Evolutionary conservation across 2,113 vertebrate species (phyloP).

Genomic region (Rhinichthys klamathensis): DNA sequence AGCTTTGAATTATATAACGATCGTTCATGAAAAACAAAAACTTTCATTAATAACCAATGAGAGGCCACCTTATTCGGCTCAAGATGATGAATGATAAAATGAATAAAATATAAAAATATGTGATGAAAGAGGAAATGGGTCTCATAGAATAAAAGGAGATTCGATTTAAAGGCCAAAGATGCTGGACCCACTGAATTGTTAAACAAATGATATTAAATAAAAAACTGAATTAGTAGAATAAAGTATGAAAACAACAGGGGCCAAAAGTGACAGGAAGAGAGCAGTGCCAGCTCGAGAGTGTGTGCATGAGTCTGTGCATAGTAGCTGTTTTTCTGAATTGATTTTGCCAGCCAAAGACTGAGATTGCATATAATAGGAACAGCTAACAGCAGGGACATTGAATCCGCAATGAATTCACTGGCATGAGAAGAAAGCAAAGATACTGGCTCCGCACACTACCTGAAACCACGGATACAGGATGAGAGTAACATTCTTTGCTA

Average conservation of each 20-base stretch:
- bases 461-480: slow-evolving; percentile 12
- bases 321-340: slow-evolving; percentile 25
- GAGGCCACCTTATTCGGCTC: slow-evolving; percentile 1
- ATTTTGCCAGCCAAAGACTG: slow-evolving; percentile 35
- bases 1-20: slow-evolving; percentile 28
- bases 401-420: slow-evolving; percentile 32
- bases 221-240: neutral
- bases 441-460: slow-evolving; percentile 2
- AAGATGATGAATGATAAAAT: neutral
- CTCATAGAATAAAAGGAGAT: neutral
- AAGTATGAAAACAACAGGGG: neutral
- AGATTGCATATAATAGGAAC: slow-evolving; percentile 23
- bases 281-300: neutral
- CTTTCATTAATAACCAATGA: slow-evolving; percentile 22
- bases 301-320: slow-evolving; percentile 13
- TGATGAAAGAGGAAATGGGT: neutral
- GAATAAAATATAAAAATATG: slow-evolving; percentile 16
- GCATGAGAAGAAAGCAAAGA: slow-evolving; percentile 14
- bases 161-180: neutral
- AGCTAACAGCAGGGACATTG: slow-evolving; percentile 41
- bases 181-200: neutral
- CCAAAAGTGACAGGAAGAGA: neutral
- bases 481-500: slow-evolving; percentile 39
- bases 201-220: slow-evolving; percentile 24
- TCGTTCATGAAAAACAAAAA: slow-evolving; percentile 39